These are phyloP conservation scores for Athetis lepigone DNA, from an alignment of 2,888 invertebrate genomes.

Conservation along the genomic window DNA sequence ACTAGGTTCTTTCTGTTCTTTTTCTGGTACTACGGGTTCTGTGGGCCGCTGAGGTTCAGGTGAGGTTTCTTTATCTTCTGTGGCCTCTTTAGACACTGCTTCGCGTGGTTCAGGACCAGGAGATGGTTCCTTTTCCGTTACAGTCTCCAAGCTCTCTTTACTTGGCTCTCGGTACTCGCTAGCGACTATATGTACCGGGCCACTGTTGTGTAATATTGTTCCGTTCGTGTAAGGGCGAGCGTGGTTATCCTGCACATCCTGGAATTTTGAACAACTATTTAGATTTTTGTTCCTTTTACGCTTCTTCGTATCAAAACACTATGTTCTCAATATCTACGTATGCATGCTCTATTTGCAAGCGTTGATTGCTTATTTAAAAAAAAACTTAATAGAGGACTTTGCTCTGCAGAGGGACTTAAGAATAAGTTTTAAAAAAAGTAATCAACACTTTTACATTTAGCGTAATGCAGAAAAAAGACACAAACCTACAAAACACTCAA, in stretches of 20 bases:
- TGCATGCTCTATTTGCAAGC: conserved; percentile 46
- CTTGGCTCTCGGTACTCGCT: conserved; percentile 80
- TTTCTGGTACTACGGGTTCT: conserved; percentile 44
- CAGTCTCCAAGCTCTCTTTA: conserved; percentile 72
- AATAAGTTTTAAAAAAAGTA: too few species aligned
- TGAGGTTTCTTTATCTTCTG: conserved; percentile 42
- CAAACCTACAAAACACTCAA: conserved; percentile 35
- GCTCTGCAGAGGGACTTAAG: too few species aligned
- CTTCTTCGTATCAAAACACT: background rate
- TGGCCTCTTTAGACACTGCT: conserved; percentile 44
- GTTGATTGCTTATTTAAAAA: conserved; percentile 25
- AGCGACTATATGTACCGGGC: conserved; percentile 84
- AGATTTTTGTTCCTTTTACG: background rate
- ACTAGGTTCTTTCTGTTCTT: conserved; percentile 50
- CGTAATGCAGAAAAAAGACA: conserved; percentile 9
- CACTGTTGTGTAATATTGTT: conserved; percentile 80
- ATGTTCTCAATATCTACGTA: conserved; percentile 23
- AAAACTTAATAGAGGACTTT: too few species aligned
- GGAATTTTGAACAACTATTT: conserved; percentile 40
- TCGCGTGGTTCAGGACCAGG: conserved; percentile 55
- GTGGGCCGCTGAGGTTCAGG: conserved; percentile 26
- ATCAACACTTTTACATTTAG: conserved; percentile 28
- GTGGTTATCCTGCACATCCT: conserved; percentile 85
- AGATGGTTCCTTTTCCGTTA: conserved; percentile 57
- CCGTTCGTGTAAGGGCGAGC: conserved; percentile 87